Percentiles rank a stretch among this genome's conserved stretches.
Evolutionary conservation across 2,888 invertebrate genomes (phyloP).

Genomic region (Phrixothrix hirtus): DNA sequence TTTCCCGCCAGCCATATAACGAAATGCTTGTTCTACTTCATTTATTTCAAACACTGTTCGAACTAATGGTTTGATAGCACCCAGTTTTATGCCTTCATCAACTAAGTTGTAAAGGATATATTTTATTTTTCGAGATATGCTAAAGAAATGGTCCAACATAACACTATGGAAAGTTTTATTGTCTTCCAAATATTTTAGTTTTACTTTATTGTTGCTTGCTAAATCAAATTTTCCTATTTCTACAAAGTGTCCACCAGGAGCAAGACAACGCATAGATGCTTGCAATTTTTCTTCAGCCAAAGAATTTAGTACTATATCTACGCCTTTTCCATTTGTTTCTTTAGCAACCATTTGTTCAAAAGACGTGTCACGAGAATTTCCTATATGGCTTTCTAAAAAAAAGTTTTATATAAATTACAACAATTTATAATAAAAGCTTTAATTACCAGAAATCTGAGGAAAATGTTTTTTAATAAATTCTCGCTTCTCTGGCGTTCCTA

Average conservation of each 20-base stretch:
- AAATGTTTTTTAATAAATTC: slow-evolving; percentile 63
- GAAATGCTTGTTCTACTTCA: slow-evolving; percentile 74
- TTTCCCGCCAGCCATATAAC: slow-evolving; percentile 68
- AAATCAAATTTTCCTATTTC: slow-evolving; percentile 89
- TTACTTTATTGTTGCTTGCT: slow-evolving; percentile 65
- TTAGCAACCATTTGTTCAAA: slow-evolving; percentile 85
- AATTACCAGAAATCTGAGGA: slow-evolving; percentile 52
- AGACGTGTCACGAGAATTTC: slow-evolving; percentile 82
- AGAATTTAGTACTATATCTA: slow-evolving; percentile 90
- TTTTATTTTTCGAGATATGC: slow-evolving; percentile 56
- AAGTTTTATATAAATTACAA: too few relatives aligned
- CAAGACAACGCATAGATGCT: slow-evolving; percentile 68
- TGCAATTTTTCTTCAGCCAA: slow-evolving; percentile 88
- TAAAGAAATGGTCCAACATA: slow-evolving; percentile 69
- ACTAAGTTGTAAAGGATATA: slow-evolving; percentile 55
- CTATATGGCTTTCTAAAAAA: slow-evolving; percentile 68
- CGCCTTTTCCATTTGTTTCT: slow-evolving; percentile 83
- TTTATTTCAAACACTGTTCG: slow-evolving; percentile 66
- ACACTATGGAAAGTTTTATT: slow-evolving; percentile 79
- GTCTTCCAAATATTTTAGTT: slow-evolving; percentile 70
- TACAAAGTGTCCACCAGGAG: slow-evolving; percentile 68
- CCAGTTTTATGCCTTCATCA: slow-evolving; percentile 61
- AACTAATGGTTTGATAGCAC: slow-evolving; percentile 71
- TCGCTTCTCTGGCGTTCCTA: slow-evolving; percentile 67
- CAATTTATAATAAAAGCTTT: too few relatives aligned